phyloP scores from a whole-genome alignment of 92 coral and sea anemone species.

The Parazoanthus darwini region DNA sequence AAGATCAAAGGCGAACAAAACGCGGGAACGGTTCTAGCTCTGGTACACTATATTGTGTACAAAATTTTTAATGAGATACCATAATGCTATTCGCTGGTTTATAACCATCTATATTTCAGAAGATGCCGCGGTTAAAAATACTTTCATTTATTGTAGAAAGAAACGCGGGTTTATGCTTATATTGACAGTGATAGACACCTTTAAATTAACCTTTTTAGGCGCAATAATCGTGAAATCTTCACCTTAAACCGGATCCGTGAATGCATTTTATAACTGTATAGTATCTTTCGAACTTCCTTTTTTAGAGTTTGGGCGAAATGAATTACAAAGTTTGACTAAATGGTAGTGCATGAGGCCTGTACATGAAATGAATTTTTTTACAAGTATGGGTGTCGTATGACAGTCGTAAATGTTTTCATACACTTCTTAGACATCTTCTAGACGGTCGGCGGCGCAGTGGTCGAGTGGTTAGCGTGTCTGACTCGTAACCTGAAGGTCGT shows the following conservation, averaged over 20 bases:
- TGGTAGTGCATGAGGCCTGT: too few relatives aligned
- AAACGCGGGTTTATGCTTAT: neutral
- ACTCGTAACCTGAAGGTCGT: too few relatives aligned
- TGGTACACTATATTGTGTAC: neutral
- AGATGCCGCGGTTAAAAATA: too few relatives aligned
- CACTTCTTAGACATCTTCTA: too few relatives aligned
- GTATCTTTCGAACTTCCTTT: neutral
- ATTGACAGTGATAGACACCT: neutral
- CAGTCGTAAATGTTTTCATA: too few relatives aligned
- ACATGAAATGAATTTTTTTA: too few relatives aligned
- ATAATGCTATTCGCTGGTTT: neutral
- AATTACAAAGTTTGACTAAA: neutral
- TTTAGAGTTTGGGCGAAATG: neutral
- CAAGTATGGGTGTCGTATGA: too few relatives aligned
- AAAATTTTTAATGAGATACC: neutral
- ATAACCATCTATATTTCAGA: too few relatives aligned
- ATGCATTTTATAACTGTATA: neutral
- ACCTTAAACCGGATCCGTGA: neutral
- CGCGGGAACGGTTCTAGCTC: neutral
- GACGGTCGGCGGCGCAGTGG: too few relatives aligned
- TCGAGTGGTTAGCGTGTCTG: too few relatives aligned
- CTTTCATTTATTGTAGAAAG: neutral
- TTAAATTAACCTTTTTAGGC: too few relatives aligned
- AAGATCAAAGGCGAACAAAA: neutral
- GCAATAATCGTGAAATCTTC: too few relatives aligned